Base-by-base conservation (phyloP, 2,797 vertebrate genomes). In the Mastacembelus armatus region DNA sequence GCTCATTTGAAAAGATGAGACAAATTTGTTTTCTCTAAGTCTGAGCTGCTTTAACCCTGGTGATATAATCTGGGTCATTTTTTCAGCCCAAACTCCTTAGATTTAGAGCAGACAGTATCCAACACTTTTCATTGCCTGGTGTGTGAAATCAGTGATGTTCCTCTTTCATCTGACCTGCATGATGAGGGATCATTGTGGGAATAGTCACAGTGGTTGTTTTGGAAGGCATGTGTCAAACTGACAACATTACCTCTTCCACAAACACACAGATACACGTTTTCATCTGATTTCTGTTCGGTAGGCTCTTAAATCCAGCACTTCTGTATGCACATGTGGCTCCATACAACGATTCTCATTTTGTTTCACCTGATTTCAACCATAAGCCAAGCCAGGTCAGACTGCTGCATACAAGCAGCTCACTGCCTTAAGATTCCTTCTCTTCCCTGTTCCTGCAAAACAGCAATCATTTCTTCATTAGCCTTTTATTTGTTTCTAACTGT, bases 381-480 rank as follows among this genome's bases (percentile, higher is more conserved):
- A 29, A 61, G 59, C 43, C 43, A 21, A 74, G 49, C 74, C 18
- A 16, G 39, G 57, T 70, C 50, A 30, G 51, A 71, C 54, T 7
- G 57, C 78, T 64, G 58, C 59, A 68, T 36, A 24, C 80, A 24
- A 76, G 60, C 68, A 49, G 65, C 66, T 78, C 51, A 11, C 60
- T 52, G 73, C 74, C 72, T 77, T 66, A 51, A 75, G 69, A 87
- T 66, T 77, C 69, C 56, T 71, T 68, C 77, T 80, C 76, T 80
- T 81, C 74, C 57, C 77, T 80, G 80, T 75, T 79, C 71, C 71
- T 83, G 74, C 79, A 81, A 81, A 85, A 82, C 84, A 77, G 92
- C 91, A 95, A 95, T 95, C 91, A 94, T 94, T 94, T 95, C 92
- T 93, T 95, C 91, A 93, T 95, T 95, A 94, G 91, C 65, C 81